Evolutionary conservation across 2,113 vertebrate species (phyloP).

Genomic region (Pelobates fuscus): DNA sequence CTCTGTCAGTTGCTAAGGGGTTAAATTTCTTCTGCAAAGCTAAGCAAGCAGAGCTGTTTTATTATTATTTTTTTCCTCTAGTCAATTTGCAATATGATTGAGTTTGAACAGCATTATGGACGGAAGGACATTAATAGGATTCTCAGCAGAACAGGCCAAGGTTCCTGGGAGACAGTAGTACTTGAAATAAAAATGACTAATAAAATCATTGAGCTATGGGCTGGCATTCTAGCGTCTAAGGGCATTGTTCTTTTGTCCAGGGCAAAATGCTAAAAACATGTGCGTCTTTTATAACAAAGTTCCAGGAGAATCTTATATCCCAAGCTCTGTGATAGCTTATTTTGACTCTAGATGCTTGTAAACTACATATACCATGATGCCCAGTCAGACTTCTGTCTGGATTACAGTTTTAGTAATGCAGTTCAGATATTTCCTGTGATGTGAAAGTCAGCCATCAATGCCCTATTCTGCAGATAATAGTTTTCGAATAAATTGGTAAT

Average conservation of each 20-base stretch:
- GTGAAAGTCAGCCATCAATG: too few species aligned
- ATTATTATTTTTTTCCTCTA: slow-evolving; percentile 37
- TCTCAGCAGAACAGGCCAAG: slow-evolving; percentile 49
- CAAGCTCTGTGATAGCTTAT: too few species aligned
- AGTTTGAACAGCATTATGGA: slow-evolving; percentile 52
- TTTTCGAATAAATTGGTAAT: too few species aligned
- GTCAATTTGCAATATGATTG: slow-evolving; percentile 51
- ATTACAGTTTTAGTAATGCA: too few species aligned
- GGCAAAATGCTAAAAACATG: slow-evolving; percentile 13
- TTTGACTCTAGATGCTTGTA: too few species aligned
- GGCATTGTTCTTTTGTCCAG: slow-evolving; percentile 13
- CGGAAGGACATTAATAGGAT: slow-evolving; percentile 51
- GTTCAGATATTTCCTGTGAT: too few species aligned
- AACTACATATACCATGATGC: too few species aligned
- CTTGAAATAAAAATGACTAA: slow-evolving; percentile 48
- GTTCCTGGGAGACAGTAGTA: slow-evolving; percentile 47
- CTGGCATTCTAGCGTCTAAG: slow-evolving; percentile 36
- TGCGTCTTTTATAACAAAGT: slow-evolving; percentile 48
- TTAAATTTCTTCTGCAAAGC: slow-evolving; percentile 23
- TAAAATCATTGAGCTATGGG: slow-evolving; percentile 47
- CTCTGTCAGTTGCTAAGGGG: slow-evolving; percentile 1
- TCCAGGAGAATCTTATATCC: slow-evolving; percentile 20
- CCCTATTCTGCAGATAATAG: too few species aligned
- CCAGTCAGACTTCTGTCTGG: too few species aligned
- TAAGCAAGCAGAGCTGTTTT: slow-evolving; percentile 35